Base-by-base conservation (phyloP, 1,140 invertebrate genomes). In the Trichogramma pretiosum region DNA sequence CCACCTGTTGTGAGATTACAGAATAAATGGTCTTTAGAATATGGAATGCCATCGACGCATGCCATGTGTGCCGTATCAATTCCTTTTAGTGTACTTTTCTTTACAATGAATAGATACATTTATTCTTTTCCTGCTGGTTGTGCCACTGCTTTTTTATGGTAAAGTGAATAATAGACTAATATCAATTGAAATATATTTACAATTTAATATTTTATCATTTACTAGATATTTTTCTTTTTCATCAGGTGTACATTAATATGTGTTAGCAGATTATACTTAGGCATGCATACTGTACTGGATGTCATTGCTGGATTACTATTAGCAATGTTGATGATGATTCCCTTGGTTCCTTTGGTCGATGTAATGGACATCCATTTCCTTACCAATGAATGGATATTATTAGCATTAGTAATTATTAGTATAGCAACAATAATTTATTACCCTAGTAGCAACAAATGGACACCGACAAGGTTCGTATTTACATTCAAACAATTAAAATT, bases 21-120 rank as follows among this genome's bases (percentile, higher is more conserved):
- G 65, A 78, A 78, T 18, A 93, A 88, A 75, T 93, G 85, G 85
- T 79, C 83, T 1, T 65, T 88, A 50, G 90, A 94, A 65, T 94
- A 91, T 75, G 89, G 89, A 19, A 91, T 95, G 87, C 90, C 90
- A 10, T 93, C 89, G 3, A 93, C 90, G 2, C 91, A 95, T 74
- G 90, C 91, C 3, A 91, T 93, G 86, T 84, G 92, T 34, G 87
- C 82, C 3, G 76, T 89, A 16, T 83, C 85, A 1, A 85, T 95
- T 58, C 90, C 90, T 35, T 88, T 90, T 64, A 85, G 87, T 13
- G 75, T 92, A 36, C 61, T 93, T 43, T 70, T 87, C 46, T 89
- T 86, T 56, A 88, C 87, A 5, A 78, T 82, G 61, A 75, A 84
- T 61, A 74, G 86, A 70, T 94, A 93, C 65, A 79, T 87, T 61